A percentile compares a stretch with the other conserved stretches of the same genome.
Evolutionary conservation across 2,113 vertebrate species (phyloP).

Genomic region (Alosa alosa): DNA sequence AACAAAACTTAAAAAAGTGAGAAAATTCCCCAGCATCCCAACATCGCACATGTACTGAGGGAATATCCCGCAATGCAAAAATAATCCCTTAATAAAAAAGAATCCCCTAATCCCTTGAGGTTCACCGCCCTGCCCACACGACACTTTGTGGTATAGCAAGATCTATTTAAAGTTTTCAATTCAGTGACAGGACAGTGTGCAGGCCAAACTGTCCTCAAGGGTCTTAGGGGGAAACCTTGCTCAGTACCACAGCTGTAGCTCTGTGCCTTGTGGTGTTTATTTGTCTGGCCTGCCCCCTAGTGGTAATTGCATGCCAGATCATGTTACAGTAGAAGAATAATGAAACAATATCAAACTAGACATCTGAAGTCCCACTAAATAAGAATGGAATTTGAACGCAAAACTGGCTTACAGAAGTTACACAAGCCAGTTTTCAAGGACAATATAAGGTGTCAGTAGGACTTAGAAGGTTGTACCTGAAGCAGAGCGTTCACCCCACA

Average conservation of each 20-base stretch:
- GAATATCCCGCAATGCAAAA: background rate
- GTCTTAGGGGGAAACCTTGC: too few species aligned
- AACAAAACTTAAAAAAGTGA: background rate
- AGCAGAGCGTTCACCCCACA: background rate
- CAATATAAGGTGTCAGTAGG: background rate
- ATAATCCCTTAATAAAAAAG: background rate
- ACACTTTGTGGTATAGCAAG: too few species aligned
- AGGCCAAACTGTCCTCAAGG: too few species aligned
- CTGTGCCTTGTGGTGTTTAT: background rate
- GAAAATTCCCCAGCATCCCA: background rate
- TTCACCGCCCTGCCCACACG: background rate
- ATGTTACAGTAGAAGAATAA: background rate
- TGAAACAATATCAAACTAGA: background rate
- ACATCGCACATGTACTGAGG: background rate
- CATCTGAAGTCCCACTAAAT: background rate
- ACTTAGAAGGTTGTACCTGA: background rate
- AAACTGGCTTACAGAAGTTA: background rate
- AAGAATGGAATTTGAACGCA: background rate
- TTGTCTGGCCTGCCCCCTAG: background rate
- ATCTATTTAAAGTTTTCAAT: too few species aligned
- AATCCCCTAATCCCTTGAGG: background rate
- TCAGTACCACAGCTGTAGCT: too few species aligned
- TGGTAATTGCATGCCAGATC: background rate
- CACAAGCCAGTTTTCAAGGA: background rate
- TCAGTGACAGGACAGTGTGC: too few species aligned